Base-by-base conservation (phyloP, 2,113 vertebrate genomes). In the Pyxicephalus adspersus region DNA sequence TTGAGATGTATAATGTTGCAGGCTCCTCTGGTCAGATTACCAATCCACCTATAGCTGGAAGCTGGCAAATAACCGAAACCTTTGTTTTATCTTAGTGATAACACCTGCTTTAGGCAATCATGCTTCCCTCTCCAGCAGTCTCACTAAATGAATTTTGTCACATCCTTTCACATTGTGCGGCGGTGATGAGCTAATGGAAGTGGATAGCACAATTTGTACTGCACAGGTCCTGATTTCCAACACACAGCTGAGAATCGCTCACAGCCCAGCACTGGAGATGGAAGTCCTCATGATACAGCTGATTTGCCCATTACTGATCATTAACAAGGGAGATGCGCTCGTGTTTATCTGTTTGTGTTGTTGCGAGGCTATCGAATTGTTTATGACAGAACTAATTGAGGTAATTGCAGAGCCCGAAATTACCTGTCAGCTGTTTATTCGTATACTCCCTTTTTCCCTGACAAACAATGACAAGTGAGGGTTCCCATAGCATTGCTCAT, bases 341-440 rank as follows among this genome's bases (percentile, higher is more conserved):
- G 91, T 94, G 92, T 96, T 96, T 95, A 96, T 98, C 96, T 98
- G 96, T 98, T 98, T 98, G 95, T 95, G 89, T 97, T 98, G 95
- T 94, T 92, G 92, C 94, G 93, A 94, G 92, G 95, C 97, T 95
- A 96, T 96, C 91, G 94, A 97, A 99, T 99, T 98, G 97, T 98
- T 98, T 98, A 97, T 99, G 97, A 99, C 97, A 97, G 95, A 93
- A 96, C 95, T 99, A 98, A 99, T 98, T 97, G 96, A 95, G 92
- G 94, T 98, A 98, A 99, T 98, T 98, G 96, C 96, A 96, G 96
- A 96, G 95, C 95, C 97, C 96, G 96, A 98, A 98, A 98, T 98
- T 97, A 98, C 96, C 97, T 99, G 97, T 99, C 97, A 98, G 92
- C 94, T 93, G 92, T 95, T 95, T 95, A 95, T 95, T 95, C 94